A percentile compares a stretch with the other conserved stretches of the same genome.
phyloP scores from a whole-genome alignment of 2,888 invertebrate species.

The Andricus curvator region DNA sequence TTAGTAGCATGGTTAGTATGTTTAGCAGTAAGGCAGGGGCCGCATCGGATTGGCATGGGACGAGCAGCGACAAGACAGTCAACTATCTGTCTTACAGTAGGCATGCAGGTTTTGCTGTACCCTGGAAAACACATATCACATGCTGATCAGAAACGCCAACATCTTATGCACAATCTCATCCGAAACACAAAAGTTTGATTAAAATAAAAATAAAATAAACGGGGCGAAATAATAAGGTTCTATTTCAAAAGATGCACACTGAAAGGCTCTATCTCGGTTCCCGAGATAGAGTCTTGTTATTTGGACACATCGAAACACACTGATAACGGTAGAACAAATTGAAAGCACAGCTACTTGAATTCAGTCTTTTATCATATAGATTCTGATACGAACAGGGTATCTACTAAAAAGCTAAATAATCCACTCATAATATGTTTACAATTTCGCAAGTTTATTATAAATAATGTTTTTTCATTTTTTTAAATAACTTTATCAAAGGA shows the following conservation, averaged over 20 bases:
- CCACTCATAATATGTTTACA: no score
- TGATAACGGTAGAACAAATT: neutral
- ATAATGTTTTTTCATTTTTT: no score
- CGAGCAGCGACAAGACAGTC: slow-evolving; percentile 76
- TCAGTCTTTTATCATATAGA: neutral
- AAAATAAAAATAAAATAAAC: slow-evolving; percentile 18
- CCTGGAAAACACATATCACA: slow-evolving; percentile 78
- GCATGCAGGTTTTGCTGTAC: slow-evolving; percentile 81
- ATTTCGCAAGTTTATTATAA: no score
- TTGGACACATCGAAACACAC: neutral
- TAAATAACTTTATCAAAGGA: no score
- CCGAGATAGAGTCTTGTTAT: neutral
- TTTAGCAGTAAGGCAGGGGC: slow-evolving; percentile 75
- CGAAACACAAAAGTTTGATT: slow-evolving; percentile 23
- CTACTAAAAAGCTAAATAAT: no score
- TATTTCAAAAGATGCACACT: neutral
- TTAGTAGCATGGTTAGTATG: slow-evolving; percentile 70
- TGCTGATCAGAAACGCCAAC: slow-evolving; percentile 74
- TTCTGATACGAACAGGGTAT: no score
- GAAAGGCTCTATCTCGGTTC: neutral
- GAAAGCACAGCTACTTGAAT: neutral
- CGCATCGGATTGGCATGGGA: slow-evolving; percentile 74
- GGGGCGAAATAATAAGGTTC: neutral
- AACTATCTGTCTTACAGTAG: slow-evolving; percentile 80
- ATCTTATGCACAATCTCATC: slow-evolving; percentile 42